Evolutionary conservation across 2,113 vertebrate genomes (phyloP).

Genomic region (Lampris incognitus): DNA sequence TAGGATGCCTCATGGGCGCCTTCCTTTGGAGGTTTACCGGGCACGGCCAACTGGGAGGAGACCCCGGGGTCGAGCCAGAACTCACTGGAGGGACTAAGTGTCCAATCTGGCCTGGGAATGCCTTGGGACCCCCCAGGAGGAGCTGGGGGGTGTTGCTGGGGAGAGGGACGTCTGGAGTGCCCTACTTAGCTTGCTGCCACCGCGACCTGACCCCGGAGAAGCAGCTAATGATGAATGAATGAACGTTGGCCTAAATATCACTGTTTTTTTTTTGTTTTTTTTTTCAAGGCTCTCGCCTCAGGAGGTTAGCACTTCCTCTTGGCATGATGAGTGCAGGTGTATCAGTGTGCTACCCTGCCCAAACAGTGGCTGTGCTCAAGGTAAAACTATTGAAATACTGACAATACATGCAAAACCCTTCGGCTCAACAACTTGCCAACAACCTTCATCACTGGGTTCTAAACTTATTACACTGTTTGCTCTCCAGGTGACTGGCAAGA

Average conservation of each 20-base stretch:
- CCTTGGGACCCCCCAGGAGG: no score
- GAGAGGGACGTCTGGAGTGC: no score
- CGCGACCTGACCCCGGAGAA: no score
- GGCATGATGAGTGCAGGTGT: slow-evolving; percentile 84
- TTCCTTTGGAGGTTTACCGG: no score
- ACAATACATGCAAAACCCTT: background rate
- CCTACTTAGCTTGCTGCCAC: no score
- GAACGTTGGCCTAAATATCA: background rate
- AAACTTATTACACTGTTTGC: background rate
- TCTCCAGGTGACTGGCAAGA: slow-evolving; percentile 75
- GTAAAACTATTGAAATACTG: slow-evolving; percentile 59
- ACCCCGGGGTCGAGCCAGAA: no score
- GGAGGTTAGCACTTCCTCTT: slow-evolving; percentile 85
- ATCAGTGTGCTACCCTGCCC: slow-evolving; percentile 90
- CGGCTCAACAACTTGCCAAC: background rate
- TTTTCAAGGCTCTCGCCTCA: slow-evolving; percentile 85
- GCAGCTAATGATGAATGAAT: no score
- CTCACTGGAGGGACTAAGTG: no score
- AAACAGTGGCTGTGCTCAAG: slow-evolving; percentile 87
- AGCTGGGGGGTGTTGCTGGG: no score
- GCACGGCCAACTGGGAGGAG: no score
- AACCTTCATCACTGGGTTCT: background rate
- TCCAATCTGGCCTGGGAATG: no score
- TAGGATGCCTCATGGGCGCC: no score
- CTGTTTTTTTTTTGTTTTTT: slow-evolving; percentile 2